phyloP scores from a whole-genome alignment of 2,797 vertebrate genomes.

The Heliangelus exortis region DNA sequence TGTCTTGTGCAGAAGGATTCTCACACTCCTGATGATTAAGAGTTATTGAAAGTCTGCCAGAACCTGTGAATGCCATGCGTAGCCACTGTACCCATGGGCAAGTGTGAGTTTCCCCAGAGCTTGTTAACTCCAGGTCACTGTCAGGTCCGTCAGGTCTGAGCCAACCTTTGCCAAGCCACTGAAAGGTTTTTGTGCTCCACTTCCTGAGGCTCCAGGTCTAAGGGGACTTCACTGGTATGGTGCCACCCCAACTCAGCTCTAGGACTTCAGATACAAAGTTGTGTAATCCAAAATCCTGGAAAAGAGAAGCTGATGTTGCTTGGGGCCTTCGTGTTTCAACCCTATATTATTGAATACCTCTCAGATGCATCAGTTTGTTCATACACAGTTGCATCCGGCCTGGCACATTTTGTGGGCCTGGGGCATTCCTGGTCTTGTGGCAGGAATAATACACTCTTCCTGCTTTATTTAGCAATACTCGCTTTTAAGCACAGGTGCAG shows the following conservation, averaged over 20 bases:
- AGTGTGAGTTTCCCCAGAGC: not conserved
- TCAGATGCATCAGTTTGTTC: not conserved
- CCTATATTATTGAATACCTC: not conserved
- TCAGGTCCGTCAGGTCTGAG: not conserved
- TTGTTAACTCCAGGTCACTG: not conserved
- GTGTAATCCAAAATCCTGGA: not conserved
- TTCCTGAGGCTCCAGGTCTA: not conserved
- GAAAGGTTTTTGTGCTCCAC: not conserved
- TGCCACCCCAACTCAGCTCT: not conserved
- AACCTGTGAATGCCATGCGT: not conserved
- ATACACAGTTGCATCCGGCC: not conserved
- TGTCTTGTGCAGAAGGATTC: not conserved
- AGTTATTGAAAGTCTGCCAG: not conserved
- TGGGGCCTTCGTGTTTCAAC: not conserved
- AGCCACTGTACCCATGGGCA: not conserved
- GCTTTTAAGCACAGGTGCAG: not conserved
- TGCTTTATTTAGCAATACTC: not conserved
- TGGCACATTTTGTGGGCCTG: not conserved
- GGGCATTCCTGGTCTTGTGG: not conserved
- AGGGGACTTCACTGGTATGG: not conserved
- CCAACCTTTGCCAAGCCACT: not conserved
- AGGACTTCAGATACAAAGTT: not conserved
- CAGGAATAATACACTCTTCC: not conserved
- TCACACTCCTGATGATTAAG: not conserved
- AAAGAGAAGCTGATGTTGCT: not conserved